phyloP scores from a whole-genome alignment of 2,888 invertebrate species.

The Seira ritae region DNA sequence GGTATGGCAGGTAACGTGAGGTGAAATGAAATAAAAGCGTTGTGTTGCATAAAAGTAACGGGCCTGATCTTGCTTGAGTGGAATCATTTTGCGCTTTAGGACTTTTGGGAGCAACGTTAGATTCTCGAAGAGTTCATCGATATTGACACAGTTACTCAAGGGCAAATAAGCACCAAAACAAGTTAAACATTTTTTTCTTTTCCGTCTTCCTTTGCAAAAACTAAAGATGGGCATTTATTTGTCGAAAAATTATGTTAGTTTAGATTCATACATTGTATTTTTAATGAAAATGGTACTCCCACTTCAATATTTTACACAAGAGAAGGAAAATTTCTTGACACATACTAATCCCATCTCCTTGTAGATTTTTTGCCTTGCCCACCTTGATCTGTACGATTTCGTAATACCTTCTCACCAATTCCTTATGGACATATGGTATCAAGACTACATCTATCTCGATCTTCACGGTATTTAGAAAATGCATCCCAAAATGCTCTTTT shows the following conservation, averaged over 20 bases:
- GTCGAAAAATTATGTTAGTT: no score
- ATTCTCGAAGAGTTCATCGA: constrained; percentile 42
- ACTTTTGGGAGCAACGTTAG: neutral
- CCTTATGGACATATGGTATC: no score
- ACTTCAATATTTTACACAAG: neutral
- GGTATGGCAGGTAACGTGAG: neutral
- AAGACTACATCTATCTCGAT: no score
- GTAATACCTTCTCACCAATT: no score
- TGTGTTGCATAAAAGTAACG: neutral
- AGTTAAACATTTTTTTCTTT: neutral
- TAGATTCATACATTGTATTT: neutral
- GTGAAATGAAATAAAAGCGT: neutral
- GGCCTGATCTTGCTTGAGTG: neutral
- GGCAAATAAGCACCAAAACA: constrained; percentile 23
- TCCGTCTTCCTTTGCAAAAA: neutral
- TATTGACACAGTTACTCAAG: constrained; percentile 47
- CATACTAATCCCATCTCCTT: neutral
- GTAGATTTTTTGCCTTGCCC: neutral
- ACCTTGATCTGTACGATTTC: neutral
- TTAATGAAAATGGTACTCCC: neutral
- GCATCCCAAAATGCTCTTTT: neutral
- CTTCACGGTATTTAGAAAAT: no score
- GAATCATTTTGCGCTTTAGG: neutral
- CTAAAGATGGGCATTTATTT: neutral
- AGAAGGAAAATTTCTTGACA: neutral